phyloP scores from a whole-genome alignment of 2,113 vertebrate species.

The Trinectes maculatus region DNA sequence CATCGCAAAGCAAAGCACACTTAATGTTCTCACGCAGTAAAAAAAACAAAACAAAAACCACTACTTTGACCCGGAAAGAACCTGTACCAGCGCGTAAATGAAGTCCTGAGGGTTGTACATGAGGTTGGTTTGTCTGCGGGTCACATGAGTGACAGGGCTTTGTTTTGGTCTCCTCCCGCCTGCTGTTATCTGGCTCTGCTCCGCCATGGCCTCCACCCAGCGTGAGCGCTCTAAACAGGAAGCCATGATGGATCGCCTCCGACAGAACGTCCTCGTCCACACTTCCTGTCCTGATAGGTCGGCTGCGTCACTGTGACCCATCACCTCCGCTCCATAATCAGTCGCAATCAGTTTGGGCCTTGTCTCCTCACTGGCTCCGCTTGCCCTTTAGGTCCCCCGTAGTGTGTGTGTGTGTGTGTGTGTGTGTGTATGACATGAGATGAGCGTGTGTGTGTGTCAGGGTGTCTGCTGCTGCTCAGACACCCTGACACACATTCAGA shows the following conservation, averaged over 20 bases:
- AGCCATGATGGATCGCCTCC: slow-evolving; percentile 67
- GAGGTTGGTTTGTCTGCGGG: no score
- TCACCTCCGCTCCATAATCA: slow-evolving; percentile 17
- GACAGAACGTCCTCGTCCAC: slow-evolving; percentile 58
- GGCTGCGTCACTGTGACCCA: slow-evolving; percentile 10
- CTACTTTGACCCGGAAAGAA: no score
- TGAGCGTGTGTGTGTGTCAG: background rate
- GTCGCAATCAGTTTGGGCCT: background rate
- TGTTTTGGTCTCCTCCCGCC: slow-evolving; percentile 1
- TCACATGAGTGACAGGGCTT: background rate
- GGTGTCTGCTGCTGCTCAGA: slow-evolving; percentile 8
- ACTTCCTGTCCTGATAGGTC: slow-evolving; percentile 58
- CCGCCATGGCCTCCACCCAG: slow-evolving; percentile 43
- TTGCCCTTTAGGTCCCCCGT: background rate
- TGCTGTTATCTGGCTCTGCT: slow-evolving; percentile 21
- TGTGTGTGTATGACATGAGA: background rate
- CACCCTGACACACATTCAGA: slow-evolving; percentile 28
- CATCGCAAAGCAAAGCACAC: background rate
- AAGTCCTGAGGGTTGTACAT: no score
- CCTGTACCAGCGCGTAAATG: no score
- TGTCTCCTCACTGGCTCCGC: background rate
- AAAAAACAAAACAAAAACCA: no score
- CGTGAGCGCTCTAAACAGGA: slow-evolving; percentile 69
- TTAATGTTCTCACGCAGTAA: background rate
- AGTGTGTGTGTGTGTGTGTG: background rate